These are phyloP conservation scores for Apotomis betuletana DNA, from an alignment of 2,888 invertebrate genomes.

Conservation along the genomic window DNA sequence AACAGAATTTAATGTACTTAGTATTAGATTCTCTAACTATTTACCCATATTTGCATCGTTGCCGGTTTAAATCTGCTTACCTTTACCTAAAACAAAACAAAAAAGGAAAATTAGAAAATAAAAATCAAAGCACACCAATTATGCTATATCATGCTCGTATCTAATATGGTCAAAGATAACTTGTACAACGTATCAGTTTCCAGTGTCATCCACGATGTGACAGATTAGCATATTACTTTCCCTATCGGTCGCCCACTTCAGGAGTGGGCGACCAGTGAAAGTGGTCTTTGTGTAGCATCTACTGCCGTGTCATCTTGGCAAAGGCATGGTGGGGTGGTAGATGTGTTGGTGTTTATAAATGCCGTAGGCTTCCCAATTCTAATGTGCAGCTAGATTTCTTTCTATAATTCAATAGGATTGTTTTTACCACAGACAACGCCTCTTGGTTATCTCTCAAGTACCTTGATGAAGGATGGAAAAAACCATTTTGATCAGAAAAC, in stretches of 20 bases:
- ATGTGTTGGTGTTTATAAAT: neutral
- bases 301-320: conserved; percentile 40
- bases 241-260: conserved; percentile 48
- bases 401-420: neutral
- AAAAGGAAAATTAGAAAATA: conserved; percentile 46
- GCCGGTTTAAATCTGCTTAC: conserved; percentile 56
- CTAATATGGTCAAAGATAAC: conserved; percentile 36
- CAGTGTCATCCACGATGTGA: conserved; percentile 50
- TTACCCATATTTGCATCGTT: neutral
- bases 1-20: too few species aligned
- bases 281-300: conserved; percentile 54
- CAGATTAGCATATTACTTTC: conserved; percentile 64
- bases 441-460: too few species aligned
- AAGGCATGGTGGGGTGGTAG: conserved; percentile 1
- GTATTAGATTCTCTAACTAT: too few species aligned
- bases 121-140: neutral
- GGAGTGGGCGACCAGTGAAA: conserved; percentile 71
- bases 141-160: neutral
- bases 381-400: neutral
- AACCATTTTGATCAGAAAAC: too few species aligned
- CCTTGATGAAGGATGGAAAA: too few species aligned
- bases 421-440: neutral
- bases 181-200: conserved; percentile 45
- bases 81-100: conserved; percentile 74
- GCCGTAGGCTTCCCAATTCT: neutral